Evolutionary conservation across 2,113 vertebrate genomes (phyloP).

Genomic region (Sceloporus tristichus): DNA sequence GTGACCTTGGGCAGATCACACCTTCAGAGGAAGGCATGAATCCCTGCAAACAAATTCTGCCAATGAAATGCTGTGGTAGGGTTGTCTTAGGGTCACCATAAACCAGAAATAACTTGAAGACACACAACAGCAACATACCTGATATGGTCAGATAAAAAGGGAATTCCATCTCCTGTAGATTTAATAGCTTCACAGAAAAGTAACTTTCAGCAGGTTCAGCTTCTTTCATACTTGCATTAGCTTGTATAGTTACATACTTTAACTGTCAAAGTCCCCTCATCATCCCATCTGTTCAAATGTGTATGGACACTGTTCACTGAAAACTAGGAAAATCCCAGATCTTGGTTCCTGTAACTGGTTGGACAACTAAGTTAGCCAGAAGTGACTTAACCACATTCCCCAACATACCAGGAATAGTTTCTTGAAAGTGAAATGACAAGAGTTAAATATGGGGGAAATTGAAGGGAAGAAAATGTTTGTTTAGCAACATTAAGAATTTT

Average conservation of each 20-base stretch:
- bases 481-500: conserved; percentile 28
- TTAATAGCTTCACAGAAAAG: neutral
- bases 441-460: conserved; percentile 37
- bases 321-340: neutral
- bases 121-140: too few species aligned
- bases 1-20: too few species aligned
- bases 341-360: neutral
- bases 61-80: too few species aligned
- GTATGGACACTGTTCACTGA: neutral
- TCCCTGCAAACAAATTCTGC: too few species aligned
- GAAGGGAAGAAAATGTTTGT: conserved; percentile 27
- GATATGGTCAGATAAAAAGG: neutral
- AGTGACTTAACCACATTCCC: conserved; percentile 27
- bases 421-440: conserved; percentile 43
- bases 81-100: too few species aligned
- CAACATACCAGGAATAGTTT: conserved; percentile 39
- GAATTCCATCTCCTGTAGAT: neutral
- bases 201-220: neutral
- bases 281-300: neutral
- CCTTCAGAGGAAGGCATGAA: too few species aligned
- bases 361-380: conserved; percentile 23
- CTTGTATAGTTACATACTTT: neutral
- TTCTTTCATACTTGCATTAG: neutral
- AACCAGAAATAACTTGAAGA: too few species aligned
- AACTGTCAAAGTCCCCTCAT: neutral